Base-by-base conservation (phyloP, 2,888 invertebrate species). In the Cephus nigrinus region DNA sequence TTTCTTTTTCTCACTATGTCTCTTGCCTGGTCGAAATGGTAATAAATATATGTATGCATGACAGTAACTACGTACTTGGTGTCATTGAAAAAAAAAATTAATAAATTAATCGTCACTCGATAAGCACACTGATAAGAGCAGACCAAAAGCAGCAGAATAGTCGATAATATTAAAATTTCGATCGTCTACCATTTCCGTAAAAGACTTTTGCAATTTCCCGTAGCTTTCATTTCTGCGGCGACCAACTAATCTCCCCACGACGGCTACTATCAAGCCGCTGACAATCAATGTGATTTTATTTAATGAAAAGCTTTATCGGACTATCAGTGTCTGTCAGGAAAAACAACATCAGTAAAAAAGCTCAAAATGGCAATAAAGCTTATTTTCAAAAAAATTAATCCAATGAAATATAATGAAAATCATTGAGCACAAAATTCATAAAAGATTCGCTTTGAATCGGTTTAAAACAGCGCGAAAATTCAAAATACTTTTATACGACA, bases 191-290 rank as follows among this genome's bases (percentile, higher is more conserved):
- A 86, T 87, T 86, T 89, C 88, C 89, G 86, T 82, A 90, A 90
- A 90, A 90, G 91, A 91, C 91, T 90, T 91, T 91, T 90, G 90
- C 90, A 90, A 91, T 91, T 91, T 91, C 91, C 91, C 90, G 86
- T 87, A 85, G 88, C 88, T 90, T 86, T 86, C 86, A 86, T 79
- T 81, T 81, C 75, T 40, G 71, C 72, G 34, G 31, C 40, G 40
- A 55, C 40, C 40, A 55, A 55, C 23, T 55, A 55, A 55, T 55
- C 40, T 55, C 40, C 40, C 23, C 40, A 2, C 9, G 40, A 23
- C 40, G 40, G 23, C 5, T 23, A 9, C 9, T 55, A 55, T 55
- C 40, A 23, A 55, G 23, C 40, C 40, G 5, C 40, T 55, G 40
- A 55, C 40, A 55, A 23, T 55, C 40, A 23, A 55, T 5, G 23